These are phyloP conservation scores for Gallinago media DNA, from an alignment of 2,113 vertebrate species.

Conservation along the genomic window DNA sequence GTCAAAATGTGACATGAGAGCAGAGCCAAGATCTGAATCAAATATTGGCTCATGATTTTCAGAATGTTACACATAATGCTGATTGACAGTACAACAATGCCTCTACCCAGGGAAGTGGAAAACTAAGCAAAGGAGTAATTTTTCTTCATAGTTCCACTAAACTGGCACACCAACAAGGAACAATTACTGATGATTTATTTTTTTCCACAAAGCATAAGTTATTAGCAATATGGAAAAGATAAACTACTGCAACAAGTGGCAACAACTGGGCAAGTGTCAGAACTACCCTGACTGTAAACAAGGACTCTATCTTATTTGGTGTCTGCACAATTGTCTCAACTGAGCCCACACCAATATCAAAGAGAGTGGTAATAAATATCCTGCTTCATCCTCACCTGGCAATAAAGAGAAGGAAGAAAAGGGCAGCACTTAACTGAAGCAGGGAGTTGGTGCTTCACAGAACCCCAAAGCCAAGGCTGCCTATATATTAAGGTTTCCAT, in stretches of 20 bases:
- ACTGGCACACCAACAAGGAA: not conserved
- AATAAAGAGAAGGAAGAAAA: not conserved
- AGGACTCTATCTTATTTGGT: not conserved
- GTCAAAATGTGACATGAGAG: slow-evolving; percentile 19
- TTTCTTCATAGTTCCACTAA: slow-evolving; percentile 40
- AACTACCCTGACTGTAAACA: not conserved
- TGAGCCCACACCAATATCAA: not conserved
- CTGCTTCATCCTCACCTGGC: not conserved
- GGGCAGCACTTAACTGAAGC: not conserved
- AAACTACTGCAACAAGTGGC: not conserved
- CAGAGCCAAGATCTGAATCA: slow-evolving; percentile 51
- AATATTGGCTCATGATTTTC: slow-evolving; percentile 2
- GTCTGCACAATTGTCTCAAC: not conserved
- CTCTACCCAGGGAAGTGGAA: slow-evolving; percentile 40
- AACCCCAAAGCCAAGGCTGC: not conserved
- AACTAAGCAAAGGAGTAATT: slow-evolving; percentile 36
- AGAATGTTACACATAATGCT: slow-evolving; percentile 46
- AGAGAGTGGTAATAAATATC: not conserved
- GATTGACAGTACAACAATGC: slow-evolving; percentile 49
- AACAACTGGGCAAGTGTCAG: not conserved
- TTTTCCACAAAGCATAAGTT: not conserved
- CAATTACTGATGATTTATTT: not conserved
- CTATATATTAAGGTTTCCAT: not conserved
- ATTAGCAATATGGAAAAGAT: not conserved
- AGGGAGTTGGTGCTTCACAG: not conserved